Conservation (phyloP, 2,797 vertebrate genomes). For the Telmatherina bonti region DNA sequence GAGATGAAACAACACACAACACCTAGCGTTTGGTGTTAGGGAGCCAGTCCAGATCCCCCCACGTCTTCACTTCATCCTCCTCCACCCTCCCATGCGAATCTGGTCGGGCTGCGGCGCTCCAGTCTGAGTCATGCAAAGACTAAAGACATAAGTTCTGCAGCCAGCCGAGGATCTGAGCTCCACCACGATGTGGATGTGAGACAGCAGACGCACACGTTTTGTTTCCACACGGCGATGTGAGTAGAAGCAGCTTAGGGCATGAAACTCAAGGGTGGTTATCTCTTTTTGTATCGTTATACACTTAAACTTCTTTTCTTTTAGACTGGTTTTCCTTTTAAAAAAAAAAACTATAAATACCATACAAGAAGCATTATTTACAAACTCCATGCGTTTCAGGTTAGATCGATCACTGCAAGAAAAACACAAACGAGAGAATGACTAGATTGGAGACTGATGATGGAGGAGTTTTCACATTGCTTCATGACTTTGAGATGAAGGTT, state of each 20-base stretch:
- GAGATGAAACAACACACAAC: conserved; percentile 79
- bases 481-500: conserved; percentile 33
- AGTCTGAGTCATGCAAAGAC: conserved; percentile 88
- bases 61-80: conserved; percentile 47
- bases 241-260: conserved; percentile 88
- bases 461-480: conserved; percentile 31
- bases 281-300: conserved; percentile 69
- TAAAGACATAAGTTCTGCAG: conserved; percentile 73
- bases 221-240: conserved; percentile 82
- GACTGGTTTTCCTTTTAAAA: conserved; percentile 83
- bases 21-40: conserved; percentile 79
- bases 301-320: conserved; percentile 81
- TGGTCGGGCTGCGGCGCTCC: conserved; percentile 83
- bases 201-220: conserved; percentile 60
- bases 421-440: conserved; percentile 79
- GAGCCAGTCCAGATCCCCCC: conserved; percentile 79
- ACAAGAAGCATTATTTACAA: conserved; percentile 95
- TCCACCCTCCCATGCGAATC: conserved; percentile 60
- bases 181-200: conserved; percentile 69
- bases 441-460: conserved; percentile 31
- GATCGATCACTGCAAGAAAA: conserved; percentile 95
- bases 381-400: conserved; percentile 97
- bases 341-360: conserved; percentile 96
- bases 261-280: conserved; percentile 77
- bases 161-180: conserved; percentile 69